Conservation (phyloP, 2,888 invertebrate species). For the Drosophila nr. perissopoda region DNA sequence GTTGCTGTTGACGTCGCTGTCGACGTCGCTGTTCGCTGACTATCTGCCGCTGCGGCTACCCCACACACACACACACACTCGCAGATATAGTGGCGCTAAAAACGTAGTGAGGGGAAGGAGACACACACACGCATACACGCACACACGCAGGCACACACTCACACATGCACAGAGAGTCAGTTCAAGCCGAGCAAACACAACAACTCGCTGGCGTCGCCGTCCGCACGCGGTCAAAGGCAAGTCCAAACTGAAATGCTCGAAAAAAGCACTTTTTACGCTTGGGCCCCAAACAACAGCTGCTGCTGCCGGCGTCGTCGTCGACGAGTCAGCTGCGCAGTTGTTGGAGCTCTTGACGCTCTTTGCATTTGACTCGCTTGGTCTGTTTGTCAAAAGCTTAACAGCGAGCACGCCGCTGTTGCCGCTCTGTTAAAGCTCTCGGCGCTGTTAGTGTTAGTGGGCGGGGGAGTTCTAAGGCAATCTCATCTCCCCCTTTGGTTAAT, state of each 20-base stretch:
- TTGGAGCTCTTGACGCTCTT: slow-evolving; percentile 52
- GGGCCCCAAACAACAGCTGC: slow-evolving; percentile 51
- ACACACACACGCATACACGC: slow-evolving; percentile 33
- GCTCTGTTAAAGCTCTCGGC: slow-evolving; percentile 55
- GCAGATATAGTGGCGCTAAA: slow-evolving; percentile 22
- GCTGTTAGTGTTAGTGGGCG: slow-evolving; percentile 51
- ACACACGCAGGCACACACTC: slow-evolving; percentile 35
- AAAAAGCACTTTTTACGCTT: slow-evolving; percentile 52
- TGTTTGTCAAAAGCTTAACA: slow-evolving; percentile 54
- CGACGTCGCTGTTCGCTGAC: not conserved
- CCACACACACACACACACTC: slow-evolving; percentile 23
- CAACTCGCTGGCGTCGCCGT: slow-evolving; percentile 66
- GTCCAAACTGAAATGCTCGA: slow-evolving; percentile 73
- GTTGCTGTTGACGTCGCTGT: slow-evolving; percentile 14
- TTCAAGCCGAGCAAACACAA: slow-evolving; percentile 59
- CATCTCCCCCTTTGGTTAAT: slow-evolving; percentile 13
- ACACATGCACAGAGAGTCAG: slow-evolving; percentile 44
- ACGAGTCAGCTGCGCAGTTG: slow-evolving; percentile 42
- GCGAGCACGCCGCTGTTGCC: slow-evolving; percentile 35
- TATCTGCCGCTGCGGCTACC: slow-evolving; percentile 15
- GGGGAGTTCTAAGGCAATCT: slow-evolving; percentile 28
- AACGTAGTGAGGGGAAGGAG: slow-evolving; percentile 17
- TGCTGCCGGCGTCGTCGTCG: slow-evolving; percentile 28
- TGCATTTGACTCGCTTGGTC: slow-evolving; percentile 45
- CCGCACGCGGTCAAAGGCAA: slow-evolving; percentile 76